Base-by-base conservation (phyloP, 2,888 invertebrate genomes). In the Resseliella maxima region DNA sequence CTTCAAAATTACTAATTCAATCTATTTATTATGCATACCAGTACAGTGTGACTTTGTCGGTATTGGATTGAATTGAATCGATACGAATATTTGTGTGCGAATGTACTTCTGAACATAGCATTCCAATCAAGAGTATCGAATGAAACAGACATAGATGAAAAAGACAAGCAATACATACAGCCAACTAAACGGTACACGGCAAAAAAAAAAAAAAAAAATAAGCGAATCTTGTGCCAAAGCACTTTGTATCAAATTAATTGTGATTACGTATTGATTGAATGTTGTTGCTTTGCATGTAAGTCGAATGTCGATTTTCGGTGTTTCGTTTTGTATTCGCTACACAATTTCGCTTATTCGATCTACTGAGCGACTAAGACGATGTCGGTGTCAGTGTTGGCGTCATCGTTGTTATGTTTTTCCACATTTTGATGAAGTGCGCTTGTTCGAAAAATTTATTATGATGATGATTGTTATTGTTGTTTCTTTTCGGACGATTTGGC, bases 191-290 rank as follows among this genome's bases (percentile, higher is more conserved):
- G 50, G 21, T 50, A 50, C 10, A 24, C 12, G 15, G 10, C 24
- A 2, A 35, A 31, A 72, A 72, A 72, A n/a, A n/a, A n/a, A n/a
- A n/a, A n/a, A n/a, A n/a, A n/a, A n/a, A n/a, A n/a, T n/a, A n/a
- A n/a, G n/a, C n/a, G n/a, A n/a, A 72, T 72, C 31, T 18, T 35
- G 15, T 31, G 72, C 35, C 72, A 72, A 72, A 72, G 72, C 35
- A 72, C 72, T 72, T 72, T 72, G 72, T 31, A 72, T 72, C 72
- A 72, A 72, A 72, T 72, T 72, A 72, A 72, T 72, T 72, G 27
- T 18, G 72, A 72, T 72, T 72, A 35, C 72, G 72, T 31, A 72
- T 72, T 72, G 72, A 72, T 72, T 72, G 72, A 72, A 72, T 24
- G 59, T 72, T 31, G 59, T 31, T 72, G 31, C 31, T 27, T 27